A percentile compares a stretch with the other conserved stretches of the same genome.
phyloP scores from a whole-genome alignment of 1,140 invertebrate genomes.

The Diplogasteroides magnus region DNA sequence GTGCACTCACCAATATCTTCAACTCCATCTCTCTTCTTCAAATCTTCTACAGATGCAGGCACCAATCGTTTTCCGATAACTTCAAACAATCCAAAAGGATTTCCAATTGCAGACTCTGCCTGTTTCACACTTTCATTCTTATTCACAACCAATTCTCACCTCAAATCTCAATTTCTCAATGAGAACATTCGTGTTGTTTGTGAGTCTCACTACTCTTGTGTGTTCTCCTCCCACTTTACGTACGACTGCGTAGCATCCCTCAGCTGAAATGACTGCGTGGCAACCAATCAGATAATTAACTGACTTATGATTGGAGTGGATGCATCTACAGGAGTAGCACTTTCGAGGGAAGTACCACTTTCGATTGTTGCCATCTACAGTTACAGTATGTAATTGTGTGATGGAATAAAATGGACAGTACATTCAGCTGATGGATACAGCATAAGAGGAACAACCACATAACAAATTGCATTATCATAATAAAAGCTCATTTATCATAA shows the following conservation, averaged over 20 bases:
- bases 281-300: too few relatives aligned
- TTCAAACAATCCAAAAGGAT: not conserved
- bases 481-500: too few relatives aligned
- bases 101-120: not conserved
- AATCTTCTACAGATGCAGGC: not conserved
- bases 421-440: too few relatives aligned
- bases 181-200: not conserved
- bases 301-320: not conserved
- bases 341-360: not conserved
- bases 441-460: too few relatives aligned
- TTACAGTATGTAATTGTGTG: too few relatives aligned
- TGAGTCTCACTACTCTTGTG: not conserved
- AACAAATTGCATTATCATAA: too few relatives aligned
- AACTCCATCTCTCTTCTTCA: not conserved
- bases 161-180: not conserved
- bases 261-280: not conserved
- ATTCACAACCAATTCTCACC: too few relatives aligned
- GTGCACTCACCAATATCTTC: not conserved
- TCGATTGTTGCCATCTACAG: not conserved
- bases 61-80: not conserved
- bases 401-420: too few relatives aligned
- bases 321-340: not conserved
- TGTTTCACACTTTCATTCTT: too few relatives aligned
- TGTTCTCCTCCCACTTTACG: not conserved
- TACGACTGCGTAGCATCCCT: not conserved